These are phyloP conservation scores for Platyrinchus mystaceus DNA, from an alignment of 2,797 vertebrate species.

Conservation along the genomic window DNA sequence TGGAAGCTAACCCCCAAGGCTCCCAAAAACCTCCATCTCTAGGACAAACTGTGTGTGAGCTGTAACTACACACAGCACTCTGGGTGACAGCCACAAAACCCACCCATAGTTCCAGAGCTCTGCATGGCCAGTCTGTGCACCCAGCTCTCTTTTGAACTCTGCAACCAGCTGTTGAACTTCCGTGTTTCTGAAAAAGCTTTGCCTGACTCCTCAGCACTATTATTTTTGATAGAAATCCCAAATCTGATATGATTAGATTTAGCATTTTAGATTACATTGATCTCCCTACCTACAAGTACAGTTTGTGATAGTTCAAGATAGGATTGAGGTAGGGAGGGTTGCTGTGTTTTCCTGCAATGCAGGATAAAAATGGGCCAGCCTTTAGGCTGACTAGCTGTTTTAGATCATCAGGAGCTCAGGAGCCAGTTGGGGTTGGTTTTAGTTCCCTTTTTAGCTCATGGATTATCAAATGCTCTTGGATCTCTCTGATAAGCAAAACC, in stretches of 20 bases:
- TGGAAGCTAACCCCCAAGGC: not conserved
- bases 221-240: not conserved
- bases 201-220: not conserved
- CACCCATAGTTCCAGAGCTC: not conserved
- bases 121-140: not conserved
- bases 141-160: not conserved
- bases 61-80: not conserved
- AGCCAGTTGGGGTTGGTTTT: not conserved
- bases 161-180: not conserved
- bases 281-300: not conserved
- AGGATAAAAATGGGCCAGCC: not conserved
- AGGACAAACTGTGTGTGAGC: not conserved
- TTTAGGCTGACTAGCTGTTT: not conserved
- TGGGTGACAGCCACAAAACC: not conserved
- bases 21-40: not conserved
- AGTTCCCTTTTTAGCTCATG: not conserved
- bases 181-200: not conserved
- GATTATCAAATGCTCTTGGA: not conserved
- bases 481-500: not conserved
- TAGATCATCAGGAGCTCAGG: not conserved
- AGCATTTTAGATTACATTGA: not conserved
- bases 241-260: not conserved
- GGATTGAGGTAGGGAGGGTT: not conserved
- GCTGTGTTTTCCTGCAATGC: not conserved
- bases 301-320: not conserved